phyloP scores from a whole-genome alignment of 2,888 invertebrate species.

The Nomada fucata region DNA sequence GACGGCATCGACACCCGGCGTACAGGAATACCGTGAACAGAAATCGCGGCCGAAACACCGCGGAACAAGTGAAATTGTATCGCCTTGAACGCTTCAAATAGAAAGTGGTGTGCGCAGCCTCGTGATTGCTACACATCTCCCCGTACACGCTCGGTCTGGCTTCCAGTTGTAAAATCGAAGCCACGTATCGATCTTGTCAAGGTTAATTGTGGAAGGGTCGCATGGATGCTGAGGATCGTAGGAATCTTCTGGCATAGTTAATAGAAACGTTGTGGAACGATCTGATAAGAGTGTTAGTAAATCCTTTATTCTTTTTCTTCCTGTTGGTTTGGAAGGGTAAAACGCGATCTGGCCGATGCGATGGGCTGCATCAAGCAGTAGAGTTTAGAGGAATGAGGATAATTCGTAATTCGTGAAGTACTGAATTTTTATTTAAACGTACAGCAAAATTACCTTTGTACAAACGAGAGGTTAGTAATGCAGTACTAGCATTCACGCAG shows the following conservation, averaged over 20 bases:
- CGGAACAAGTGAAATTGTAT: slow-evolving; percentile 80
- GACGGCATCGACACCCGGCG: slow-evolving; percentile 29
- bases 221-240: not conserved
- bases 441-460: no score
- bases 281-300: no score
- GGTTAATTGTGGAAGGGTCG: not conserved
- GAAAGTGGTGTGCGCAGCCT: slow-evolving; percentile 71
- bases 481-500: no score
- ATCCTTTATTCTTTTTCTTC: no score
- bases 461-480: no score
- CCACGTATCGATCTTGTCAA: not conserved
- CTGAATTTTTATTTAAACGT: no score
- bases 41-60: slow-evolving; percentile 45
- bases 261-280: no score
- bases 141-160: not conserved
- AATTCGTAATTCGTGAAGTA: no score
- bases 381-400: no score
- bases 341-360: no score
- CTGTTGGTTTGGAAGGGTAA: no score
- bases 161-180: slow-evolving; percentile 3
- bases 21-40: slow-evolving; percentile 48
- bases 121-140: slow-evolving; percentile 46
- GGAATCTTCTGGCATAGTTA: not conserved
- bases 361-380: no score
- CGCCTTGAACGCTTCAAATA: slow-evolving; percentile 76